Conservation (phyloP, 2,888 invertebrate species). For the Cybosia mesomella region DNA sequence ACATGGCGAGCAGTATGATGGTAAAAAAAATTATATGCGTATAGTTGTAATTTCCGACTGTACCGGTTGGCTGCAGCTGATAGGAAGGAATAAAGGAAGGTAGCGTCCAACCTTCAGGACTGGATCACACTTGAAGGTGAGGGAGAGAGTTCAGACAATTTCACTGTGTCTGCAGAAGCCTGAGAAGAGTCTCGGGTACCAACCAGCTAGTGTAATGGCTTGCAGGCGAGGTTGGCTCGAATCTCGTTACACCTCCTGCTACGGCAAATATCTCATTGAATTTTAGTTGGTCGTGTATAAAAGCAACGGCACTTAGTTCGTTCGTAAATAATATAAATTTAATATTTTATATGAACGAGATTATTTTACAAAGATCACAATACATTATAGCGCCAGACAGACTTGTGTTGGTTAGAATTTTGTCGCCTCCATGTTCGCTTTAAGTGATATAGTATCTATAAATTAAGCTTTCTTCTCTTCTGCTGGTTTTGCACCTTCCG, state of each 20-base stretch:
- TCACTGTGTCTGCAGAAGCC: too few species aligned
- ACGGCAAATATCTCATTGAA: neutral
- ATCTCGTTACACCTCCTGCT: neutral
- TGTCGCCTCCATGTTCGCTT: slow-evolving; percentile 27
- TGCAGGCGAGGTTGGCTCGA: too few species aligned
- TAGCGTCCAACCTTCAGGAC: too few species aligned
- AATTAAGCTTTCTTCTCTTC: slow-evolving; percentile 57
- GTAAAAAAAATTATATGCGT: too few species aligned
- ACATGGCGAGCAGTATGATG: neutral
- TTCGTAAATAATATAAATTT: slow-evolving; percentile 10
- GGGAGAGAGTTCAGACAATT: too few species aligned
- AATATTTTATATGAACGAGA: slow-evolving; percentile 36
- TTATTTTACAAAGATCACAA: slow-evolving; percentile 51
- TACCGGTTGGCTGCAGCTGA: neutral
- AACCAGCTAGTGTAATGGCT: too few species aligned
- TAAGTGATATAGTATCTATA: slow-evolving; percentile 28
- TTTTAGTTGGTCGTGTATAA: neutral
- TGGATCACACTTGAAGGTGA: too few species aligned
- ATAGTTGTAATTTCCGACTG: too few species aligned
- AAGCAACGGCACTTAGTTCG: neutral
- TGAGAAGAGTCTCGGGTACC: too few species aligned
- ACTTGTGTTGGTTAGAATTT: slow-evolving; percentile 33
- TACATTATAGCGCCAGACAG: slow-evolving; percentile 39
- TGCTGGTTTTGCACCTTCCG: slow-evolving; percentile 34
- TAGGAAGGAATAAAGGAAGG: neutral